Evolutionary conservation across 2,888 invertebrate species (phyloP).

Genomic region (Drosophila multiciliata): DNA sequence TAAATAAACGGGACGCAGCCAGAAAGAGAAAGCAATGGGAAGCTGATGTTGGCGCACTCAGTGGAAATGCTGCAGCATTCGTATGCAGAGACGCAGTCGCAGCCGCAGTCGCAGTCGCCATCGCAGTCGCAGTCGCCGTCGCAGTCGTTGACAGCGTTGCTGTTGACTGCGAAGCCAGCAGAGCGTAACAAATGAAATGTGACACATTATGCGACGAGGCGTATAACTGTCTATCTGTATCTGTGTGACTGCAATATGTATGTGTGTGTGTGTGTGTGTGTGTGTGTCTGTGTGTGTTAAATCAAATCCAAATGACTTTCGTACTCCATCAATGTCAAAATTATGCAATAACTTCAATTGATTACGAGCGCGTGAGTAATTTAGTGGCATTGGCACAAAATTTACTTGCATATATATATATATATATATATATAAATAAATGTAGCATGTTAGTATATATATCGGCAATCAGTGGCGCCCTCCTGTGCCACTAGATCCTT

Average conservation of each 20-base stretch:
- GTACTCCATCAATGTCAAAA: constrained; percentile 75
- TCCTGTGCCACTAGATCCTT: constrained; percentile 12
- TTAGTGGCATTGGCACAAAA: constrained; percentile 36
- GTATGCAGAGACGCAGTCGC: constrained; percentile 41
- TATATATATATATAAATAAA: constrained; percentile 15
- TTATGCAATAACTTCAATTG: constrained; percentile 79
- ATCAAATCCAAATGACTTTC: constrained; percentile 77
- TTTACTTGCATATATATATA: background rate
- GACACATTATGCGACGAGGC: constrained; percentile 80
- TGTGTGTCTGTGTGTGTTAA: constrained; percentile 54
- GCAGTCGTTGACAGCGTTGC: constrained; percentile 32
- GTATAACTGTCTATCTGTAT: constrained; percentile 68
- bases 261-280: constrained; percentile 7
- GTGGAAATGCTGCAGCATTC: constrained; percentile 54
- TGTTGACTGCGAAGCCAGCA: constrained; percentile 59
- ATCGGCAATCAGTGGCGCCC: constrained; percentile 54
- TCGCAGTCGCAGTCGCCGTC: background rate
- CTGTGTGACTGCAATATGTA: constrained; percentile 13
- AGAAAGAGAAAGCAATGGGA: constrained; percentile 5
- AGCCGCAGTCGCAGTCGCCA: background rate
- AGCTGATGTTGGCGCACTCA: constrained; percentile 30
- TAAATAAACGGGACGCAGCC: constrained; percentile 42
- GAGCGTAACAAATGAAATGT: constrained; percentile 78
- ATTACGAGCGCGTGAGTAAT: constrained; percentile 69
- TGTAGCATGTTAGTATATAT: background rate